Base-by-base conservation (phyloP, 2,888 invertebrate genomes). In the Cyclophora albipunctata region DNA sequence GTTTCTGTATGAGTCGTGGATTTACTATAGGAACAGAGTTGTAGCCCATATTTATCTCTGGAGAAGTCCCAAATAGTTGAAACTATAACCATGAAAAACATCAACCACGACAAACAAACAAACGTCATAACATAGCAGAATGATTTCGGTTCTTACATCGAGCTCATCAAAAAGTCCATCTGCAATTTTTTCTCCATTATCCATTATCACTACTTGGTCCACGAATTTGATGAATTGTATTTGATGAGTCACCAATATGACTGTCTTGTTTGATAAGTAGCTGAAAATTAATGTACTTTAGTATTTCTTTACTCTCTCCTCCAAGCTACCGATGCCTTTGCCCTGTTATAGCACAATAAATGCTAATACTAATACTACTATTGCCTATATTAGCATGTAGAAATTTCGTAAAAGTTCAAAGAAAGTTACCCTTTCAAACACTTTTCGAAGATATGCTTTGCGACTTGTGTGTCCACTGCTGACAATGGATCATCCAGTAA, bases 221-320 rank as follows among this genome's bases (percentile, higher is more conserved):
- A 92, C 93, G 42, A 90, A 85, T 63, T 91, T 92, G 5, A 94
- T 82, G 62, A 94, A 95, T 73, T 96, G 96, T 47, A 96, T 78
- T 73, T 96, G 96, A 84, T 97, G 96, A 0, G 96, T 96, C 3
- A 95, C 93, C 50, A 96, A 80, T 46, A 96, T 89, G 0, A 93
- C 91, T 5, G 94, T 93, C 72, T 94, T 93, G n/a, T 90, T 89
- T 43, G 86, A 86, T 50, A 96, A 76, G 63, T 89, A 85, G 55
- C 87, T 88, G 48, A 45, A 56, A 49, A 35, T 20, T 20, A 1
- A 20, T 20, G 1, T 1, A 20, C 20, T 20, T 20, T 20, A 20
- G 20, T 20, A 20, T 20, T 20, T 20, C 20, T 20, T 20, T 20
- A 20, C 20, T 20, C 20, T 20, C 20, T 20, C 20, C 20, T 20